These are phyloP conservation scores for Zygothrica quintamaculata DNA, from an alignment of 2,888 invertebrate species.

Conservation along the genomic window DNA sequence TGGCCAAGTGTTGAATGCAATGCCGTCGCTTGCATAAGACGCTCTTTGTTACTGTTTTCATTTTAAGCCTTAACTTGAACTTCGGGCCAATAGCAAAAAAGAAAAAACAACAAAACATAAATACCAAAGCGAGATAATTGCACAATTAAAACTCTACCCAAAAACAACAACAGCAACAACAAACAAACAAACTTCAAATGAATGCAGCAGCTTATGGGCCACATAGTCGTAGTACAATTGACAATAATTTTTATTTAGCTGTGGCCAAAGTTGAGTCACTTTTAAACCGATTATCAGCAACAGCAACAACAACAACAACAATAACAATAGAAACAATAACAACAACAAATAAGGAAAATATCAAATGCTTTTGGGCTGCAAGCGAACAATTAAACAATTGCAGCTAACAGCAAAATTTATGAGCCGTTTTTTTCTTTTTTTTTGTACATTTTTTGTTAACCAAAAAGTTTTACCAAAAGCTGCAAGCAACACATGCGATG, in stretches of 20 bases:
- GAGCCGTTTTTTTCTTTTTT: constrained; percentile 46
- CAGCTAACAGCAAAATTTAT: constrained; percentile 65
- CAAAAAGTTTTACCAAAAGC: constrained; percentile 43
- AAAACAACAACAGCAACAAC: constrained; percentile 16
- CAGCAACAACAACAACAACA: constrained; percentile 4
- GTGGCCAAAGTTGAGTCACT: constrained; percentile 74
- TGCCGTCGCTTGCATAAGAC: constrained; percentile 44
- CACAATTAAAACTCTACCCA: constrained; percentile 65
- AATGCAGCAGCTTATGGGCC: constrained; percentile 64
- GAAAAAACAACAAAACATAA: too few species aligned
- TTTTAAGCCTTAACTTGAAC: constrained; percentile 58
- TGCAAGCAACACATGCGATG: constrained; percentile 25
- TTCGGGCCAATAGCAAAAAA: too few species aligned
- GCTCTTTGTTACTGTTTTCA: too few species aligned
- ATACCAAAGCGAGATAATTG: constrained; percentile 55
- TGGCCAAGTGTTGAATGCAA: constrained; percentile 49
- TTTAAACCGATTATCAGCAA: constrained; percentile 71
- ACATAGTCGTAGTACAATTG: constrained; percentile 61
- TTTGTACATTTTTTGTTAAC: constrained; percentile 43
- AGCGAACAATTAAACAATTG: constrained; percentile 78
- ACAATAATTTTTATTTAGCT: constrained; percentile 74
- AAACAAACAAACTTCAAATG: constrained; percentile 57
- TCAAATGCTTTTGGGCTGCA: constrained; percentile 47
- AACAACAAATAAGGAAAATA: background rate
- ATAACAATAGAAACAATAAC: background rate